phyloP scores from a whole-genome alignment of 2,888 invertebrate species.

The Agrochola lychnidis region DNA sequence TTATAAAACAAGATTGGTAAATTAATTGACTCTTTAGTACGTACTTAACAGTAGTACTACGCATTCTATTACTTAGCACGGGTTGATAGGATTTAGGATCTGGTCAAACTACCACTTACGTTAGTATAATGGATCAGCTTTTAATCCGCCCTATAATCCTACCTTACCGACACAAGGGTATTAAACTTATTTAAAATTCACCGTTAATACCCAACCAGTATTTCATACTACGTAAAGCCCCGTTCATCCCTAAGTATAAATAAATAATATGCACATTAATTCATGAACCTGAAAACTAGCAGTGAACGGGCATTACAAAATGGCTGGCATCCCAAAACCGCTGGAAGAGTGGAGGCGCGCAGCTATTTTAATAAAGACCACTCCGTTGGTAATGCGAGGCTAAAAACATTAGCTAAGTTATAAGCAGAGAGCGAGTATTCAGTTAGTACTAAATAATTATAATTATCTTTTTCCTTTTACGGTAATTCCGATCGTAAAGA shows the following conservation, averaged over 20 bases:
- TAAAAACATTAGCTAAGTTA: constrained; percentile 38
- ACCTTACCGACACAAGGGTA: background rate
- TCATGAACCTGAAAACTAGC: constrained; percentile 32
- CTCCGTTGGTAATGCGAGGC: constrained; percentile 62
- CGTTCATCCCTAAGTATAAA: constrained; percentile 4
- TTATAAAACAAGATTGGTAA: background rate
- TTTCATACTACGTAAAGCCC: constrained; percentile 7
- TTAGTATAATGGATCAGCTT: background rate
- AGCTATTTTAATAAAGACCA: constrained; percentile 65
- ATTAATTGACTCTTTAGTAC: background rate
- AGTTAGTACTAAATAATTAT: too few relatives aligned
- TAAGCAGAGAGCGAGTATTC: constrained; percentile 6
- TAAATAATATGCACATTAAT: constrained; percentile 24
- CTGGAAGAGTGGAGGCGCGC: constrained; percentile 27
- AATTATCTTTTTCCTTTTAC: background rate
- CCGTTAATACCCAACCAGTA: background rate
- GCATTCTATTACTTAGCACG: background rate
- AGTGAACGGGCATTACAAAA: constrained; percentile 26
- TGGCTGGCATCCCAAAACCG: constrained; percentile 49
- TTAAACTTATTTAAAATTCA: background rate
- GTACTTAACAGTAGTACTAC: background rate
- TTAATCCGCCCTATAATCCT: background rate
- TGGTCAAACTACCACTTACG: background rate
- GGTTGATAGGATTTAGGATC: background rate
- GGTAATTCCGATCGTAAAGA: too few relatives aligned